Base-by-base conservation (phyloP, 2,113 vertebrate genomes). In the Nothoprocta pentlandii region DNA sequence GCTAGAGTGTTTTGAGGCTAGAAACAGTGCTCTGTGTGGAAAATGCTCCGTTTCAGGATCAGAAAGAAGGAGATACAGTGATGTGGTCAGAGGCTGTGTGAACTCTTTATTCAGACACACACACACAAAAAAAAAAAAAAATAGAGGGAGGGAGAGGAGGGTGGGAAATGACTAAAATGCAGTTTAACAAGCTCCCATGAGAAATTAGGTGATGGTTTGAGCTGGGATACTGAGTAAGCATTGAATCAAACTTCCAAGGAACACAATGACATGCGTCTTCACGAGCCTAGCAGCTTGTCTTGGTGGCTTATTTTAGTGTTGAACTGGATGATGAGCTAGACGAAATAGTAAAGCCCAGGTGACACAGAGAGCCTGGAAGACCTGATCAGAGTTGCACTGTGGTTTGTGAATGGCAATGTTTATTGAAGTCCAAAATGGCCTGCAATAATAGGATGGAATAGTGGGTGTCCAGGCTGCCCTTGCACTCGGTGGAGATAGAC, bases 231-330 rank as follows among this genome's bases (percentile, higher is more conserved):
- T 44, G 51, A 59, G 44, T 11, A 79, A 78, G 13, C 51, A 3
- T 66, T 44, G 42, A 71, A 17, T 25, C 28, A 70, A 63, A 16
- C 42, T 51, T 51, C 32, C 25, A 16, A 2, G 0, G 3, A 36
- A 2, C 13, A 25, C 28, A 49, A 39, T 0, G 0, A 20, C 9
- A 11, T 6, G 42, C 41, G 36, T 56, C 51, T 64, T 21, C 54
- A 53, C 14, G n/a, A 71, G 26, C 51, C 25, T 6, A 42, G 23
- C 8, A 42, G 6, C 34, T 36, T 44, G 25, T 28, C 9, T 71
- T 16, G 44, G 34, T 2, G 9, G 41, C 44, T 56, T 64, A 34
- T 49, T 32, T 44, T n/a, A 23, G 4, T 5, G 26, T 17, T 51
- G 51, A 41, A 12, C 25, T 23, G 51, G 42, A 85, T 36, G 51